These are phyloP conservation scores for Theonella swinhoei DNA, from an alignment of 37 sponge, comb jelly and placozoan genomes.

Conservation along the genomic window DNA sequence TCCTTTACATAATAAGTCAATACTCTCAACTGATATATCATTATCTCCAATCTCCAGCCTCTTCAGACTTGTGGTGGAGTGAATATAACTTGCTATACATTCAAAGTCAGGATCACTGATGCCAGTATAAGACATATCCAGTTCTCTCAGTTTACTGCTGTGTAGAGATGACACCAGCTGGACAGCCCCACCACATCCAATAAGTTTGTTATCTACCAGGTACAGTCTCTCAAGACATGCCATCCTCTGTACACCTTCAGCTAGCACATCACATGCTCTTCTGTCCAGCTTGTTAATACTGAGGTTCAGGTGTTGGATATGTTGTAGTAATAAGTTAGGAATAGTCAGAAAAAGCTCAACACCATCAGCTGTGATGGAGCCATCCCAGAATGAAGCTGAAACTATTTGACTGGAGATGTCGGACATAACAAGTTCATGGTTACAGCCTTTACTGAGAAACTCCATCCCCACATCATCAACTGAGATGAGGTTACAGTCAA, in stretches of 20 bases:
- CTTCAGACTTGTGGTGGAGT: too few relatives aligned
- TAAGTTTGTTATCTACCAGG: not conserved
- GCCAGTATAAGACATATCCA: not conserved
- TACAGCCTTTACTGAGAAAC: not conserved
- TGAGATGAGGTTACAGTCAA: not conserved
- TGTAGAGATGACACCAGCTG: not conserved
- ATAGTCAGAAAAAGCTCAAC: not conserved
- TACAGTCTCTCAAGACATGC: not conserved
- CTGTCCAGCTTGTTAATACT: not conserved
- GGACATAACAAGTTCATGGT: not conserved
- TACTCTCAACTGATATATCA: too few relatives aligned
- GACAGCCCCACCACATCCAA: conserved; percentile 11
- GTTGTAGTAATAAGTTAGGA: not conserved
- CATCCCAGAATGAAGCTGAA: not conserved
- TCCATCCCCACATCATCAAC: conserved; percentile 1
- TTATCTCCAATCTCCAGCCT: too few relatives aligned
- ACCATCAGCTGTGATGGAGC: not conserved
- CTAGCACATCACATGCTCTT: conserved; percentile 1
- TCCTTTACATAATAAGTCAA: too few relatives aligned
- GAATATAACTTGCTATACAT: too few relatives aligned
- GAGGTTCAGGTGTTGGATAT: not conserved
- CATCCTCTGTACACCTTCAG: not conserved
- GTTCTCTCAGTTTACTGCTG: not conserved
- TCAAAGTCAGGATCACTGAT: not conserved
- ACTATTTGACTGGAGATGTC: not conserved